Conservation (phyloP, 2,888 invertebrate species). For the Steinernema carpocapsae region DNA sequence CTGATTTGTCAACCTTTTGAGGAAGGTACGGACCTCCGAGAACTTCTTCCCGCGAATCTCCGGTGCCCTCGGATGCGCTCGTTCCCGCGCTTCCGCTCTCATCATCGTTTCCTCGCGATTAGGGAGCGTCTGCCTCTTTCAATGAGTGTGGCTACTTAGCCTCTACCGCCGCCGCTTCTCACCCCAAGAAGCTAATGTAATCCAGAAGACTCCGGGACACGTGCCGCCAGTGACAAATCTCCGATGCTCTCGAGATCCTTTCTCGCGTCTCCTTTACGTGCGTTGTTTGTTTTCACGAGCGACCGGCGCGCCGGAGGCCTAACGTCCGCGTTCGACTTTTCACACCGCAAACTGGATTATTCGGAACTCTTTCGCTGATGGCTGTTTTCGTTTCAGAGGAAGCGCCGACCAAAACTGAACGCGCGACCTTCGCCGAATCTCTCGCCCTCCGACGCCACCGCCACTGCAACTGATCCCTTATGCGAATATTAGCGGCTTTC, state of each 20-base stretch:
- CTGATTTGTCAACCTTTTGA: no score
- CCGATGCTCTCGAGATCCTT: not conserved
- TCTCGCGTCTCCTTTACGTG: constrained; percentile 1
- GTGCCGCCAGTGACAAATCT: constrained; percentile 33
- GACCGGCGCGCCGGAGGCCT: not conserved
- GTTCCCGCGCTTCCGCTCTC: constrained; percentile 6
- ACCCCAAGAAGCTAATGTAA: constrained; percentile 12
- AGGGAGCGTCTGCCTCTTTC: not conserved
- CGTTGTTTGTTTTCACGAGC: constrained; percentile 9
- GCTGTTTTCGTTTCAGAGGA: constrained; percentile 11
- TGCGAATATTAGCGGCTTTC: constrained; percentile 57
- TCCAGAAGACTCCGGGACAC: not conserved
- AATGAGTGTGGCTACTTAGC: constrained; percentile 24
- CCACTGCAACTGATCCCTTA: constrained; percentile 34
- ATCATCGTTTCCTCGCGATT: constrained; percentile 29
- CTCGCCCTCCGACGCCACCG: constrained; percentile 14
- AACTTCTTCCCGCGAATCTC: not conserved
- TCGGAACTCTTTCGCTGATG: constrained; percentile 16
- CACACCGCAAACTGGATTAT: constrained; percentile 12
- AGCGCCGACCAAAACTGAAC: not conserved
- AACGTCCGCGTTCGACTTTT: constrained; percentile 5
- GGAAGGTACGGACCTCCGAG: no score
- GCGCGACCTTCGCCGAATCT: constrained; percentile 12
- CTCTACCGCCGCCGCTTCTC: not conserved
- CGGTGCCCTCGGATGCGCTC: not conserved